These are phyloP conservation scores for Pollenia angustigena DNA, from an alignment of 2,888 invertebrate species.

Conservation along the genomic window DNA sequence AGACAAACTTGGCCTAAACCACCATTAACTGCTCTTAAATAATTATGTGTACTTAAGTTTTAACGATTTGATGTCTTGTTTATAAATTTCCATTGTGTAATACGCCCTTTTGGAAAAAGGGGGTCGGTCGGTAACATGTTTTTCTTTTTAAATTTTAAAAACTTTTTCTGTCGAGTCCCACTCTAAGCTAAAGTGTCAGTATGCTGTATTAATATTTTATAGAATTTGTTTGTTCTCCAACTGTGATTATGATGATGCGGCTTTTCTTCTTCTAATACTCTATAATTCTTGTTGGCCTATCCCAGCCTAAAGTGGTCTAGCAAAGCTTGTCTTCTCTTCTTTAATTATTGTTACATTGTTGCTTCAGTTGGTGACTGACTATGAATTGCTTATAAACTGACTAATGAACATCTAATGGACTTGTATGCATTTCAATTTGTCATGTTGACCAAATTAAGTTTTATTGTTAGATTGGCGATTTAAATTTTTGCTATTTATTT, in stretches of 20 bases:
- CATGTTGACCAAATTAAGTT: slow-evolving; percentile 51
- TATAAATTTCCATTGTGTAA: slow-evolving; percentile 4
- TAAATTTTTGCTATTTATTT: neutral
- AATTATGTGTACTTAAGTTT: neutral
- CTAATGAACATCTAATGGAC: slow-evolving; percentile 70
- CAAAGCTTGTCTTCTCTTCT: slow-evolving; percentile 44
- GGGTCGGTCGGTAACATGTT: neutral
- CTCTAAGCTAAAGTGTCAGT: slow-evolving; percentile 5
- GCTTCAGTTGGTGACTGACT: slow-evolving; percentile 65
- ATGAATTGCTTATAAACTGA: slow-evolving; percentile 69
- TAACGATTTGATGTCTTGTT: slow-evolving; percentile 40
- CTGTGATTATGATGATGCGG: slow-evolving; percentile 35
- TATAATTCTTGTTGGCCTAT: slow-evolving; percentile 4
- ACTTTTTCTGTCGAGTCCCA: slow-evolving; percentile 42
- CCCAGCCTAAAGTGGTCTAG: slow-evolving; percentile 29
- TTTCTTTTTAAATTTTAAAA: slow-evolving; percentile 1
- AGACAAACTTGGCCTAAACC: slow-evolving; percentile 35
- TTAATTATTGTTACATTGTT: slow-evolving; percentile 71
- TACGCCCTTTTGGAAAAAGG: slow-evolving; percentile 12
- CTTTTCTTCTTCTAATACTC: neutral
- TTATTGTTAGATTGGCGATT: neutral
- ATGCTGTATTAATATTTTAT: neutral
- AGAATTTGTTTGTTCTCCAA: neutral
- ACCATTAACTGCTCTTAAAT: slow-evolving; percentile 54
- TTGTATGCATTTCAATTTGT: slow-evolving; percentile 42